Base-by-base conservation (phyloP, 2,797 vertebrate species). In the Heterohyrax brucei region DNA sequence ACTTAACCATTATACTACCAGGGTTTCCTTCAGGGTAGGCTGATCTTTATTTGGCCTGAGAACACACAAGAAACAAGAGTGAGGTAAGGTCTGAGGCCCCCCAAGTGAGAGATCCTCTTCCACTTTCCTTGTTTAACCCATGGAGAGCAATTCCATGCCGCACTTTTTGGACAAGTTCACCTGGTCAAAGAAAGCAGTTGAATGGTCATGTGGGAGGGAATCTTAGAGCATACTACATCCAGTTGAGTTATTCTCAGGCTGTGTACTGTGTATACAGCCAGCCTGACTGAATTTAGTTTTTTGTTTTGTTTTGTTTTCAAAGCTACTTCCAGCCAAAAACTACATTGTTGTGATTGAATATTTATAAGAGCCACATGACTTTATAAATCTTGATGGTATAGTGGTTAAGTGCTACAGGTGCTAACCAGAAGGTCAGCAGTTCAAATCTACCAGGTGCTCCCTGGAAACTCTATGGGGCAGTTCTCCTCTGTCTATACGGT, bases 31-130 rank as follows among this genome's bases (percentile, higher is more conserved):
- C 79, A 91, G 59, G 26, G 81, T 70, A 50, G 94, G 26, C 39
- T 68, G 22, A 78, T 7, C 3, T 83, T 93, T 59, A 70, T 73
- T 94, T 92, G 76, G 19, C 30, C 26, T 94, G 81, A 56, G n/a
- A 91, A 56, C 48, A 75, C 86, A 75, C 2, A 89, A 94, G 56
- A 93, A 86, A 56, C 22, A 93, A 95, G 83, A 81, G 10, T 50
- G 28, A 16, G n/a, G 10, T 66, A 68, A 88, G 24, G 73, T 79
- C 78, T 72, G 50, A 66, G 18, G 39, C 19, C 24, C 19, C 7
- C 10, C 26, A 75, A 62, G 18, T 44, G 28, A 94, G 93, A 70
- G 87, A 66, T 9, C 22, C 8, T 72, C 26, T 79, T 83, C 61
- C 6, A 44, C 2, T 85, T 92, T 87, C 80, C 79, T 46, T 76